Evolutionary conservation across 2,113 vertebrate genomes (phyloP).

Genomic region (Polypterus bichir): DNA sequence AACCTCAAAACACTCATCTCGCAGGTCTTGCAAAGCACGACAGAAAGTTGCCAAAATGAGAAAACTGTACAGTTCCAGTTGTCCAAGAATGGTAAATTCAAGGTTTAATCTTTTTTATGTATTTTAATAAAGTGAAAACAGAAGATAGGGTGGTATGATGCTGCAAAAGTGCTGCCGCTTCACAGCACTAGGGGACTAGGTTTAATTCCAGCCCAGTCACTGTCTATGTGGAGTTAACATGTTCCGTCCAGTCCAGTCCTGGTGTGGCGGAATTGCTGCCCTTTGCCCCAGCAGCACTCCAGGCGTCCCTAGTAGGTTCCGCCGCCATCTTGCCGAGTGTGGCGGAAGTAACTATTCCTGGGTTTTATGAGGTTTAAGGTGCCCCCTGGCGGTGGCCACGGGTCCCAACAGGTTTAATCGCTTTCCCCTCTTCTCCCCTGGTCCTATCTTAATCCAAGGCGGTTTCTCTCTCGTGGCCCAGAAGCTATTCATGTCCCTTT

Average conservation of each 20-base stretch:
- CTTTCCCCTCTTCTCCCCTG: too few relatives aligned
- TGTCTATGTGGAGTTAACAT: not conserved
- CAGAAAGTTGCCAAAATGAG: slow-evolving; percentile 27
- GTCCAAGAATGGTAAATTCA: slow-evolving; percentile 2
- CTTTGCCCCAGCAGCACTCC: too few relatives aligned
- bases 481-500: too few relatives aligned
- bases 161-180: not conserved
- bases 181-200: not conserved
- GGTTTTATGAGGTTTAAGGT: too few relatives aligned
- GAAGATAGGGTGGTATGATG: too few relatives aligned
- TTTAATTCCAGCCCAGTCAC: not conserved
- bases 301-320: too few relatives aligned
- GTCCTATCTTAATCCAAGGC: too few relatives aligned
- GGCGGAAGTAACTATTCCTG: too few relatives aligned
- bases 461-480: too few relatives aligned
- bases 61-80: slow-evolving; percentile 9
- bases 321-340: too few relatives aligned
- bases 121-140: not conserved
- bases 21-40: slow-evolving; percentile 23
- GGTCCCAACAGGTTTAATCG: too few relatives aligned
- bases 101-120: not conserved
- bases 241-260: not conserved
- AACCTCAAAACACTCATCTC: slow-evolving; percentile 1
- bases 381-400: too few relatives aligned
- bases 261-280: not conserved